Conservation (phyloP, 2,888 invertebrate species). For the Lycia hirtaria region DNA sequence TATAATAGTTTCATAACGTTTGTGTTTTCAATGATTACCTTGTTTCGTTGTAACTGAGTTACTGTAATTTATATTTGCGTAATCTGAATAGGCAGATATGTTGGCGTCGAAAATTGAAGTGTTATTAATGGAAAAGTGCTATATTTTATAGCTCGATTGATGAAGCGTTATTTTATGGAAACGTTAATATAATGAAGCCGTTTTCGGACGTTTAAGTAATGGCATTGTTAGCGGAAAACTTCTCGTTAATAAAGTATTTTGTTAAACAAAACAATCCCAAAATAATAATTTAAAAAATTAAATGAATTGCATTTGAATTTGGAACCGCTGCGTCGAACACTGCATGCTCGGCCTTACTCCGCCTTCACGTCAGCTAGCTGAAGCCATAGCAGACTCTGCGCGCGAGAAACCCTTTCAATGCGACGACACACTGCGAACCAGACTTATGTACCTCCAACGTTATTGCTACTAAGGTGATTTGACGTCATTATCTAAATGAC, state of each 20-base stretch:
- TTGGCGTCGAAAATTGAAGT: conserved; percentile 44
- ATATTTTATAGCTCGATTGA: conserved; percentile 26
- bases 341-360: not conserved
- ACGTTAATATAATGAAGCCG: conserved; percentile 11
- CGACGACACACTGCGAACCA: conserved; percentile 1
- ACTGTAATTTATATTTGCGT: conserved; percentile 4
- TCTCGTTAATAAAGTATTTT: not conserved
- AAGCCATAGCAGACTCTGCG: conserved; percentile 18
- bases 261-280: no score
- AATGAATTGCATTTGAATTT: no score
- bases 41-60: conserved; percentile 17
- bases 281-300: no score
- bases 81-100: conserved; percentile 13
- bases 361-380: conserved; percentile 13
- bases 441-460: not conserved
- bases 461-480: conserved; percentile 8
- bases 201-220: not conserved
- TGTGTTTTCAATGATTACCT: not conserved
- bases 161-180: conserved; percentile 10
- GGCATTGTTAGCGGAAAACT: not conserved
- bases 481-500: conserved; percentile 1
- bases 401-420: conserved; percentile 22
- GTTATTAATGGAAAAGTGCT: conserved; percentile 47
- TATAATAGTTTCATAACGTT: no score
- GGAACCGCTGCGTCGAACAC: not conserved